These are phyloP conservation scores for Ypsolopha scabrella DNA, from an alignment of 2,888 invertebrate species.

Conservation along the genomic window DNA sequence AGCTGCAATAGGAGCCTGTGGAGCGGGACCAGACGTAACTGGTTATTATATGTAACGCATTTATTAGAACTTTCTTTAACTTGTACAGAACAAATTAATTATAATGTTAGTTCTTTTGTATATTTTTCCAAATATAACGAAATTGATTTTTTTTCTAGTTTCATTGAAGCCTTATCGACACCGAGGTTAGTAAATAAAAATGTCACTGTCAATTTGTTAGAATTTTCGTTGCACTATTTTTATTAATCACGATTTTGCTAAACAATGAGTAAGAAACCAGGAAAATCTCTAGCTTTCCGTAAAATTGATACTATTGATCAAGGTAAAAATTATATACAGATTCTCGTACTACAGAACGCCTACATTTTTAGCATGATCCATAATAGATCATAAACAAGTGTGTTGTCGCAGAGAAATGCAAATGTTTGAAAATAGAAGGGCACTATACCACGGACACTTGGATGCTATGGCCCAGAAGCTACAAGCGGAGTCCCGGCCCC, in stretches of 20 bases:
- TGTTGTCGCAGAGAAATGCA: constrained; percentile 23
- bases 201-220: no score
- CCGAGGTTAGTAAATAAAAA: no score
- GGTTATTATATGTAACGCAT: constrained; percentile 44
- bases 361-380: neutral
- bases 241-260: no score
- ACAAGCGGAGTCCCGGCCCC: constrained; percentile 26
- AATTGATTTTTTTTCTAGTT: constrained; percentile 20
- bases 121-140: constrained; percentile 63
- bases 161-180: no score
- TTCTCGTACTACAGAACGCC: neutral
- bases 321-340: neutral
- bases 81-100: constrained; percentile 55
- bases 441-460: constrained; percentile 39
- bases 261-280: no score
- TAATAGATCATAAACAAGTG: neutral
- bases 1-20: no score
- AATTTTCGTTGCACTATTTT: no score
- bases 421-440: constrained; percentile 36
- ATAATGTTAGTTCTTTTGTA: constrained; percentile 54
- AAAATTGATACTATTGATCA: no score
- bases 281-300: neutral
- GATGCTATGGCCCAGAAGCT: constrained; percentile 23
- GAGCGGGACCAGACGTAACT: constrained; percentile 6
- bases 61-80: constrained; percentile 53